Conservation (phyloP, 2,888 invertebrate genomes). For the Reticulitermes lucifugus region DNA sequence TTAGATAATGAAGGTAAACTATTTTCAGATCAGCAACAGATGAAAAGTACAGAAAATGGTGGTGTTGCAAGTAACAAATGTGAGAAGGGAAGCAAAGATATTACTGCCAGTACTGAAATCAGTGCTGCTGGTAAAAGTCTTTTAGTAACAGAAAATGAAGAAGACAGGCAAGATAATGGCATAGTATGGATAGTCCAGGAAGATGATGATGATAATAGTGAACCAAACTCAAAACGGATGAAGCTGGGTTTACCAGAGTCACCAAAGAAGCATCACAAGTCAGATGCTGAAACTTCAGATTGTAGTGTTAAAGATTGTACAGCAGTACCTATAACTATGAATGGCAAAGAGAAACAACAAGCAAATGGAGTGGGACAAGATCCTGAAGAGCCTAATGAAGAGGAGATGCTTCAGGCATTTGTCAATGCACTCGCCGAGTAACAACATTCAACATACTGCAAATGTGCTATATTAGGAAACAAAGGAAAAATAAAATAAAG, state of each 20-base stretch:
- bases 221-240: slow-evolving; percentile 10
- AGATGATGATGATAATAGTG: background rate
- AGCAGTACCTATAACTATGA: background rate
- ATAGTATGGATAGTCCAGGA: background rate
- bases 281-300: background rate
- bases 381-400: background rate
- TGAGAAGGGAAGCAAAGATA: slow-evolving; percentile 2
- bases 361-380: background rate
- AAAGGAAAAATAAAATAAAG: too few relatives aligned
- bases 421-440: background rate
- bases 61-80: too few relatives aligned
- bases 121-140: background rate
- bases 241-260: slow-evolving; percentile 2
- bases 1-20: too few relatives aligned
- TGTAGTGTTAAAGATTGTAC: background rate
- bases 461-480: too few relatives aligned
- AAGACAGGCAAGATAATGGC: background rate
- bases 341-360: background rate
- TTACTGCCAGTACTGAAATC: background rate
- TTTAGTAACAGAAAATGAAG: background rate
- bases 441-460: background rate
- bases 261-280: background rate
- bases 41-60: too few relatives aligned
- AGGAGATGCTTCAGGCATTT: slow-evolving; percentile 9
- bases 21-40: too few relatives aligned